phyloP scores from a whole-genome alignment of 2,888 invertebrate species.

The Steinernema hermaphroditum region DNA sequence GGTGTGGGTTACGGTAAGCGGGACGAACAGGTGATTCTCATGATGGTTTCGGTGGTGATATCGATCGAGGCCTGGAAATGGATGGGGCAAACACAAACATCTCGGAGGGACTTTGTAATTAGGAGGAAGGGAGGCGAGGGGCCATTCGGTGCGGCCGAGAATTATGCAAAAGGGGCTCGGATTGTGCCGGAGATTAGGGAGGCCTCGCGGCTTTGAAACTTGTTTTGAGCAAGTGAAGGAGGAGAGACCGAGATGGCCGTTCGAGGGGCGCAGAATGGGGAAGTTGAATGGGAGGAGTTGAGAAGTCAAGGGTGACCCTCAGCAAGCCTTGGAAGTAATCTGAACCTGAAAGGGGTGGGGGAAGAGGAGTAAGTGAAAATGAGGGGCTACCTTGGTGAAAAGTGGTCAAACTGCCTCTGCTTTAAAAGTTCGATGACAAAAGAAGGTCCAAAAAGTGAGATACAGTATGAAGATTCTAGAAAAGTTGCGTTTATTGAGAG shows the following conservation, averaged over 20 bases:
- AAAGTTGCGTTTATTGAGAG: too few species aligned
- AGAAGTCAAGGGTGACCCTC: too few species aligned
- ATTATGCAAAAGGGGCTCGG: conserved; percentile 6
- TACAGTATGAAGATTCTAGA: too few species aligned
- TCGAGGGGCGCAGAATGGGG: too few species aligned
- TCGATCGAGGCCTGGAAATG: not conserved
- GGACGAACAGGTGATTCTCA: not conserved
- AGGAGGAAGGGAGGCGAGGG: conserved; percentile 3
- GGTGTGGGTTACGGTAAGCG: conserved; percentile 13
- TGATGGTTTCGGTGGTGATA: not conserved
- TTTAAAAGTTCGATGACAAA: too few species aligned
- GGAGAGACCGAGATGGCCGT: too few species aligned
- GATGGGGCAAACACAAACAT: not conserved
- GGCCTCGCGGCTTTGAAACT: not conserved
- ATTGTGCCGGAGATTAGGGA: conserved; percentile 3
- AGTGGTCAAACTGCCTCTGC: too few species aligned
- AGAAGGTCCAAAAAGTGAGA: too few species aligned
- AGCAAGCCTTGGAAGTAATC: too few species aligned
- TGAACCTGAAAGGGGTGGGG: not conserved
- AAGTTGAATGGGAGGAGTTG: too few species aligned
- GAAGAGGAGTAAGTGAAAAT: too few species aligned
- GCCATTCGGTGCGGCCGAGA: not conserved
- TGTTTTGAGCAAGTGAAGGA: not conserved
- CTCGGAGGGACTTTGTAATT: conserved; percentile 25
- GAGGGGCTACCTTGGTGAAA: too few species aligned